Base-by-base conservation (phyloP, 2,113 vertebrate species). In the Cololabis saira region DNA sequence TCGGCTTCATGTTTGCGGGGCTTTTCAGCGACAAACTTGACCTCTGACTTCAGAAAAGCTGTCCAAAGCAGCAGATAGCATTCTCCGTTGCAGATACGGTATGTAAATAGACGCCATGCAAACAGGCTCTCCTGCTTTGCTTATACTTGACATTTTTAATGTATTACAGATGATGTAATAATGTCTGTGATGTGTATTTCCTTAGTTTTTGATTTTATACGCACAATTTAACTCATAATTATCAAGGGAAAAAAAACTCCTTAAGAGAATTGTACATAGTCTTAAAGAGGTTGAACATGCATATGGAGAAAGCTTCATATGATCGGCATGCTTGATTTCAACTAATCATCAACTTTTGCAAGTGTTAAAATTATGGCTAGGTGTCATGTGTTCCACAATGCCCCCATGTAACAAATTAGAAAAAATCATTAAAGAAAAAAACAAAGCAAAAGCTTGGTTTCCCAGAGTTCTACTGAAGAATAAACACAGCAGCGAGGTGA, bases 401-500 rank as follows among this genome's bases (percentile, higher is more conserved):
- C 84, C 74, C 78, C 74, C 64, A 18, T 18, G 33, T 37, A 37
- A 47, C 9, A 17, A 17, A 47, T 18, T 6, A 47, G 71, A 56
- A 67, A 86, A 81, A 82, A 79, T 69, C 51, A 75, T 55, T 70
- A 12, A 12, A 12, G 53, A 5, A 21, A 61, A 14, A 19, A 37
- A 48, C n/a, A 65, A 49, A 76, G 58, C 14, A 11, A 42, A 24
- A n/a, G 43, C 2, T 9, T 56, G 53, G 71, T 42, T 77, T 81
- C 78, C 78, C 41, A 22, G 51, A 78, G 76, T 71, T 41, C 16
- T 84, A 83, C 75, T 64, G 61, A 63, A 82, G 74, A 71, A 80
- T 89, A 90, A 90, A 89, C 87, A 89, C 22, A 78, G 86, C 62
- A 74, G 87, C 52, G 61, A 79, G 78, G 69, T 84, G 83, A 88